Evolutionary conservation across 2,797 vertebrate species (phyloP).

Genomic region (Nothura maculosa): DNA sequence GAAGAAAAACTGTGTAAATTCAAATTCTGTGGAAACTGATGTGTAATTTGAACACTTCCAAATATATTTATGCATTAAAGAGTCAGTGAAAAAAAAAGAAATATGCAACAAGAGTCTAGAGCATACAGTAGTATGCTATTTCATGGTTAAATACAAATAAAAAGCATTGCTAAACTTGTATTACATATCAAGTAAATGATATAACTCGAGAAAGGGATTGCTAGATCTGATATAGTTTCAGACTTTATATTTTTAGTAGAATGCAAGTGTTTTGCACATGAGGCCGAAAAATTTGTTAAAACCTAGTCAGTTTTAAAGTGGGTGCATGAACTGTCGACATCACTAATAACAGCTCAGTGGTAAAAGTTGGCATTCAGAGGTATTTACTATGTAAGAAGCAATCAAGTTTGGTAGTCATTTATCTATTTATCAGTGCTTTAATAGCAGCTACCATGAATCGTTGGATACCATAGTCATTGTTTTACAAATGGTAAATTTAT

Average conservation of each 20-base stretch:
- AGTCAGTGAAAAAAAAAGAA: slow-evolving; percentile 83
- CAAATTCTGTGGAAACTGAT: slow-evolving; percentile 97
- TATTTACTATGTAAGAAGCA: slow-evolving; percentile 87
- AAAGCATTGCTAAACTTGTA: slow-evolving; percentile 80
- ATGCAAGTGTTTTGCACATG: slow-evolving; percentile 86
- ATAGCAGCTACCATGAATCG: slow-evolving; percentile 80
- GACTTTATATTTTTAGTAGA: slow-evolving; percentile 87
- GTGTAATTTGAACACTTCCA: slow-evolving; percentile 89
- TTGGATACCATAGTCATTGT: slow-evolving; percentile 79
- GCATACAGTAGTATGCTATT: slow-evolving; percentile 80
- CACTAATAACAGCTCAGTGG: slow-evolving; percentile 79
- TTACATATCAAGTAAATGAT: slow-evolving; percentile 82
- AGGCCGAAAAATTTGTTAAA: slow-evolving; percentile 70
- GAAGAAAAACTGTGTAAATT: slow-evolving; percentile 94
- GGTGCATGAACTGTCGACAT: slow-evolving; percentile 78
- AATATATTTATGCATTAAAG: slow-evolving; percentile 84
- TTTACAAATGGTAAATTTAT: slow-evolving; percentile 82
- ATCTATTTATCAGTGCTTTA: slow-evolving; percentile 82
- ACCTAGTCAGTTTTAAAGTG: slow-evolving; percentile 68
- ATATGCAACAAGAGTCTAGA: slow-evolving; percentile 83
- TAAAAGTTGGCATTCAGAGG: slow-evolving; percentile 85
- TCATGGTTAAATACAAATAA: slow-evolving; percentile 81
- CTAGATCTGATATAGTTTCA: slow-evolving; percentile 76
- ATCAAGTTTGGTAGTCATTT: slow-evolving; percentile 80
- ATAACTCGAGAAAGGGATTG: slow-evolving; percentile 73